Conservation (phyloP, 1,140 invertebrate genomes). For the Hestina assimilis region DNA sequence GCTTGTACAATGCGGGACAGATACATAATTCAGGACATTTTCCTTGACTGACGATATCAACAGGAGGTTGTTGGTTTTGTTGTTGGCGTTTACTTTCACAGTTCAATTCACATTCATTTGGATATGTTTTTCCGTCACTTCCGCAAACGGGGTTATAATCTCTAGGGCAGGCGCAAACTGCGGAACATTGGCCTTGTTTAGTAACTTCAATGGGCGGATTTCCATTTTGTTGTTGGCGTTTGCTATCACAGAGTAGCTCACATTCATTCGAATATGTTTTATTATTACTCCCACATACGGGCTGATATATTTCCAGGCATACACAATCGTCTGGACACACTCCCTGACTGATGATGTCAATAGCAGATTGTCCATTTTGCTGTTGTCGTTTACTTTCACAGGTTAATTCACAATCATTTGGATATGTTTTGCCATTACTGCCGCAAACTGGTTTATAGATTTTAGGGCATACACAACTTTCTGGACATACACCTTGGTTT, state of each 20-base stretch:
- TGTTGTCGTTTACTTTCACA: not conserved
- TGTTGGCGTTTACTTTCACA: conserved; percentile 35
- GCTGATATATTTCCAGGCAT: conserved; percentile 15
- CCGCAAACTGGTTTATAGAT: conserved; percentile 24
- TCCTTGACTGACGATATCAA: conserved; percentile 17
- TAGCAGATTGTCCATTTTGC: conserved; percentile 4
- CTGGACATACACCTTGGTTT: conserved; percentile 22
- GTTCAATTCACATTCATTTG: conserved; percentile 13
- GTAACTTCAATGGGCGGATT: not conserved
- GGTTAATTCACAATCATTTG: conserved; percentile 43
- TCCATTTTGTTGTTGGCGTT: conserved; percentile 1
- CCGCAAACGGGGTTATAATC: conserved; percentile 23
- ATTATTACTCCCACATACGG: conserved; percentile 31
- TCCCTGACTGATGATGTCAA: conserved; percentile 23
- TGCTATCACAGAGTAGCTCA: conserved; percentile 23
- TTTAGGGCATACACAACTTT: conserved; percentile 9
- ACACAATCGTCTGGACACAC: conserved; percentile 16
- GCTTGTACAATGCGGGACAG: conserved; percentile 16
- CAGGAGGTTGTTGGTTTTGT: not conserved
- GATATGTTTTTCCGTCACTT: conserved; percentile 26
- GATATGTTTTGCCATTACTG: conserved; percentile 42
- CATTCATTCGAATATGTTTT: conserved; percentile 54
- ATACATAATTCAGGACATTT: conserved; percentile 24
- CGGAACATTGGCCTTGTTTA: conserved; percentile 24
- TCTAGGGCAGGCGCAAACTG: conserved; percentile 14